Evolutionary conservation across 2,797 vertebrate genomes (phyloP).

Genomic region (Naso thynnoides): DNA sequence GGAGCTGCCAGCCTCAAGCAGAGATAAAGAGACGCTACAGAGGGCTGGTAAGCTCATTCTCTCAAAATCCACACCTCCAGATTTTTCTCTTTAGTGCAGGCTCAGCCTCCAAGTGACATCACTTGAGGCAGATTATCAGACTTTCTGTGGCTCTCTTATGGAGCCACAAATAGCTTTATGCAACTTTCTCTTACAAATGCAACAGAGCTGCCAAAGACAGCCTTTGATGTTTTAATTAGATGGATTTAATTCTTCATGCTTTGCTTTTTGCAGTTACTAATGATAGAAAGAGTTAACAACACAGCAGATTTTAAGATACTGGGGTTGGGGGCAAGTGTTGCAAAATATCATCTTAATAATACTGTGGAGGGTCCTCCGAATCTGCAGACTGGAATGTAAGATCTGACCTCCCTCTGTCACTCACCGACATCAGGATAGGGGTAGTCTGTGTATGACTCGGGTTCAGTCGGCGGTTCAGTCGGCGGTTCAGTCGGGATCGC

Average conservation of each 20-base stretch:
- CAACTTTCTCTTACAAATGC: background rate
- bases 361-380: background rate
- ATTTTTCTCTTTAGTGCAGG: background rate
- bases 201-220: background rate
- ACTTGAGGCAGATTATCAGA: background rate
- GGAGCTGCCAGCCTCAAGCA: too few relatives aligned
- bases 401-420: constrained; percentile 1
- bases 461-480: constrained; percentile 70
- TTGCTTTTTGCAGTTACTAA: background rate
- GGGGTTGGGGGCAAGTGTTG: background rate
- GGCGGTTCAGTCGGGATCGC: constrained; percentile 71
- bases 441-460: constrained; percentile 71
- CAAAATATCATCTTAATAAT: background rate
- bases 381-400: background rate
- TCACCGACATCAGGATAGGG: constrained; percentile 73
- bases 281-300: background rate
- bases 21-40: too few relatives aligned
- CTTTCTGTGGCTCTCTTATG: background rate
- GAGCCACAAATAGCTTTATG: constrained; percentile 2
- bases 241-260: background rate
- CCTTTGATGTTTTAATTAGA: constrained; percentile 9
- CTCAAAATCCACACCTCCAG: background rate
- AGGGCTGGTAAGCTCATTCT: background rate
- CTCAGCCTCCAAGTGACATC: background rate
- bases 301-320: background rate